phyloP scores from a whole-genome alignment of 2,797 vertebrate genomes.

The Cynodonichthys magdalenae region DNA sequence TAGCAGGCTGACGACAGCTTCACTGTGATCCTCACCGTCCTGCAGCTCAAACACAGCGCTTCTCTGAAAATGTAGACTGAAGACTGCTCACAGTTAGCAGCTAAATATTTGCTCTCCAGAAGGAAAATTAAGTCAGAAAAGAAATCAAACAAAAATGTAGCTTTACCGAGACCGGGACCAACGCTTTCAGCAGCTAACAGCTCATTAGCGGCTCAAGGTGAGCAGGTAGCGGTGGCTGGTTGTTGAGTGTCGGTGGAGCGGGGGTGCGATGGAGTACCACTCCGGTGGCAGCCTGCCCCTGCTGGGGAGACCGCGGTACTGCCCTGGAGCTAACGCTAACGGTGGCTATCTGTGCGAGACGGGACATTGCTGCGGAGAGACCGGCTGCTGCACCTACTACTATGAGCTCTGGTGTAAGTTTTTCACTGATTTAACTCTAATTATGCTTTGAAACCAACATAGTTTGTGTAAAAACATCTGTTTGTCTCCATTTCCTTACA shows the following conservation, averaged over 20 bases:
- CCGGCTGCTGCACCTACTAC: conserved; percentile 97
- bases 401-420: conserved; percentile 95
- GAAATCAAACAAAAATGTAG: conserved; percentile 54
- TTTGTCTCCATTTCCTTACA: too few relatives aligned
- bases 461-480: too few relatives aligned
- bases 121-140: not conserved
- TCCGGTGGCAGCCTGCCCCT: conserved; percentile 84
- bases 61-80: conserved; percentile 48
- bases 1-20: conserved; percentile 4
- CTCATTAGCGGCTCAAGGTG: conserved; percentile 37
- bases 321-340: conserved; percentile 86
- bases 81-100: not conserved
- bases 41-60: not conserved
- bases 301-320: conserved; percentile 87
- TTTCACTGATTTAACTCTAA: not conserved
- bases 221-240: conserved; percentile 54
- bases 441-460: not conserved
- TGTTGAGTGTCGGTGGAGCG: conserved; percentile 51
- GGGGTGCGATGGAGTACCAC: conserved; percentile 86
- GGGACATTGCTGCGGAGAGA: conserved; percentile 96
- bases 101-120: not conserved
- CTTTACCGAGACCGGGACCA: not conserved
- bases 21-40: not conserved
- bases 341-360: conserved; percentile 94
- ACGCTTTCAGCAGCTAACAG: conserved; percentile 34